These are phyloP conservation scores for Catocala sponsa DNA, from an alignment of 2,888 invertebrate genomes.

Conservation along the genomic window DNA sequence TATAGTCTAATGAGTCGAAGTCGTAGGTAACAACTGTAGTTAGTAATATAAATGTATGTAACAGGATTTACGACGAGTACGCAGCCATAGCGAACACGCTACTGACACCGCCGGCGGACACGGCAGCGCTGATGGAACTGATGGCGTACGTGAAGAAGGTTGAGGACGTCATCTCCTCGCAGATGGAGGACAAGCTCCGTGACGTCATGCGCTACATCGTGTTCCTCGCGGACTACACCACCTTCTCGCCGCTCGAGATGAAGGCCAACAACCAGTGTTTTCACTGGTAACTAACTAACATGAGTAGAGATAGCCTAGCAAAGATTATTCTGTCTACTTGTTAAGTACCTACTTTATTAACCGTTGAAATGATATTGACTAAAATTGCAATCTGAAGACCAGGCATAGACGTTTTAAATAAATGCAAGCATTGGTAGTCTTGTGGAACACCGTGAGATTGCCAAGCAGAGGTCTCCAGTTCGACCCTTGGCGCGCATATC, in stretches of 20 bases:
- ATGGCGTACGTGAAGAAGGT: conserved; percentile 92
- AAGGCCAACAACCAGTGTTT: conserved; percentile 96
- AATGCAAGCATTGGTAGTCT: too few species aligned
- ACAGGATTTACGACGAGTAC: conserved; percentile 95
- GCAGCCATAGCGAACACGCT: conserved; percentile 93
- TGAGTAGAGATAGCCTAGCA: not conserved
- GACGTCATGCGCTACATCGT: conserved; percentile 91
- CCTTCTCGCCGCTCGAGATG: conserved; percentile 94
- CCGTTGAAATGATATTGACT: too few species aligned
- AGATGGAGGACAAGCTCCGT: conserved; percentile 93
- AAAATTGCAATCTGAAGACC: too few species aligned
- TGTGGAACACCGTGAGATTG: too few species aligned
- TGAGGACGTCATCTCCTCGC: conserved; percentile 90
- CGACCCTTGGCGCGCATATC: too few species aligned
- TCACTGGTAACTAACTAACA: conserved; percentile 90
- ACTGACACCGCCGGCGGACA: conserved; percentile 93
- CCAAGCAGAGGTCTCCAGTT: too few species aligned
- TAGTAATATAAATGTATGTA: not conserved
- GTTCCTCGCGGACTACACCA: conserved; percentile 94
- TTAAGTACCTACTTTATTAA: too few species aligned
- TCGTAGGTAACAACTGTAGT: too few species aligned
- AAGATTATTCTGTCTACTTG: too few species aligned
- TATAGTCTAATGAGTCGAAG: too few species aligned
- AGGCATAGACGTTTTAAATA: too few species aligned
- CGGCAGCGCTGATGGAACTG: conserved; percentile 95